Evolutionary conservation across 2,888 invertebrate species (phyloP), one percentile per base, ranked within the genome.

Genomic region (Gandaritis pyraliata): DNA sequence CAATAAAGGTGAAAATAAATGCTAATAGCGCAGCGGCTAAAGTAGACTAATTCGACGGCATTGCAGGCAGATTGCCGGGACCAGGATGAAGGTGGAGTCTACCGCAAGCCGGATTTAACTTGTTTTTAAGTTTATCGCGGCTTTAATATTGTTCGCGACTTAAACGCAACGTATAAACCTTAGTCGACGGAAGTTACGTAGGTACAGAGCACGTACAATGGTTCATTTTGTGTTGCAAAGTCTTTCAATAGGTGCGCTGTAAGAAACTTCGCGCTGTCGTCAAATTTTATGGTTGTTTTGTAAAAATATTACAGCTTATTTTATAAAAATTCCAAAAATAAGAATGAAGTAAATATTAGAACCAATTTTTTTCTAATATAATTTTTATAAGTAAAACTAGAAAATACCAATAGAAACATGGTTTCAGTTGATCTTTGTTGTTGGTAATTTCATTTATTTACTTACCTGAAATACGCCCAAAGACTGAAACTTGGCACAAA

Each of bases 81-180:
- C 41, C 38, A 77, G 82, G 80, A 82, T 78, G 80, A 80, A 80
- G 81, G 69, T 64, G 61, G 78, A 83, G 79, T 83, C 77, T 81
- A 81, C 80, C 84, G 86, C 78, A 84, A 87, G 84, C 81, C 78
- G 86, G 89, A 89, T 90, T 90, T 84, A 89, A 89, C 86, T 89
- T 88, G 88, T 90, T 90, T 89, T 88, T 88, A 88, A 90, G 88
- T 89, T 90, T 88, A 90, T 87, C 86, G 85, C 81, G 76, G 87
- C 85, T 88, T 87, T 90, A 89, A 89, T 88, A 89, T 90, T 89
- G 90, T 90, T 90, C 85, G 79, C 81, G 74, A 86, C 87, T 89
- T 88, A 85, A 86, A 86, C 82, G 82, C 80, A 79, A 80, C 80
- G 79, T 84, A 85, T 85, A 87, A 86, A 86, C 80, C 81, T 79